Percentiles rank a stretch among this genome's conserved stretches.
Conservation (phyloP, 2,888 invertebrate genomes). For the Spisula subtruncata region DNA sequence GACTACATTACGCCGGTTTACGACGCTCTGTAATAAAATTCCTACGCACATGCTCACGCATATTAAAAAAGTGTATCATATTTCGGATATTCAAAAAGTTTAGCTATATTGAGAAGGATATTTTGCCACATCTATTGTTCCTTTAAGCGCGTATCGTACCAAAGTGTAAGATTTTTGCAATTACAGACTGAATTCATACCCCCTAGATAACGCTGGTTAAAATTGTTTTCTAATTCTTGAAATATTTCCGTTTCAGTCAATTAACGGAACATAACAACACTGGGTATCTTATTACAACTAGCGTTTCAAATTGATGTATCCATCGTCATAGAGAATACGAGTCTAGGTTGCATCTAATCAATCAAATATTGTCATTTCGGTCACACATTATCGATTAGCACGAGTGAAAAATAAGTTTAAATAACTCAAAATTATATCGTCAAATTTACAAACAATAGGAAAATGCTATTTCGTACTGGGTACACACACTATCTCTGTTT, state of each 20-base stretch:
- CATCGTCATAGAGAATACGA: not conserved
- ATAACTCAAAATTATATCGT: slow-evolving; percentile 45
- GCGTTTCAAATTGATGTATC: slow-evolving; percentile 14
- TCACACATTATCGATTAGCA: not conserved
- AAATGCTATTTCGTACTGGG: not conserved
- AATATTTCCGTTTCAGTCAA: not conserved
- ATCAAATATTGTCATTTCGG: slow-evolving; percentile 11
- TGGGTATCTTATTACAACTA: not conserved
- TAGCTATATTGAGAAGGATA: not conserved
- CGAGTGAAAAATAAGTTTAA: slow-evolving; percentile 24
- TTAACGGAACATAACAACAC: not conserved
- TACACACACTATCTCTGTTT: slow-evolving; percentile 34
- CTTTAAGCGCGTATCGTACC: not conserved
- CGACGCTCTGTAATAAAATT: not conserved
- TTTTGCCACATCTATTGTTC: not conserved
- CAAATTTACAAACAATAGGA: slow-evolving; percentile 12
- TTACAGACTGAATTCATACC: not conserved
- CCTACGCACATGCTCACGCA: slow-evolving; percentile 3
- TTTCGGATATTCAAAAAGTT: not conserved
- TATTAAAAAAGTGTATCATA: not conserved
- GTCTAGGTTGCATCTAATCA: not conserved
- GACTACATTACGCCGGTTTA: not conserved
- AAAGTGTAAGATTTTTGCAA: slow-evolving; percentile 11
- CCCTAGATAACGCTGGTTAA: not conserved
- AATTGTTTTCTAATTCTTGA: slow-evolving; percentile 9